Evolutionary conservation across 2,113 vertebrate genomes (phyloP), one percentile per base, ranked within the genome.

Genomic region (Tichodroma muraria): DNA sequence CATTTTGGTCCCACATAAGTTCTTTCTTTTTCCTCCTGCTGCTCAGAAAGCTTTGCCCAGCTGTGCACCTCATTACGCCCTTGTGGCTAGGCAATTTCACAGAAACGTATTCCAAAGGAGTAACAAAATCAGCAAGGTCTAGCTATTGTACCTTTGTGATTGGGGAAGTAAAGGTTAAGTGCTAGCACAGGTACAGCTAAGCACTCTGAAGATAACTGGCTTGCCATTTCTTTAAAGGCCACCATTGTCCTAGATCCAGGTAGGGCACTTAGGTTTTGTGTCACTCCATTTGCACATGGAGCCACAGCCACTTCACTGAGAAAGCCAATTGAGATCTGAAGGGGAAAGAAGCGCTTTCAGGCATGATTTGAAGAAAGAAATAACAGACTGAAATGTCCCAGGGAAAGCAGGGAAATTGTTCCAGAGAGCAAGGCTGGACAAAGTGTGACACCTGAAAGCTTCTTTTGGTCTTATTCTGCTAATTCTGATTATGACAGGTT

Each of bases 1-100:
- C 64, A 83, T 70, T 96, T 85, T 70, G 49, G 66, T 76, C 70
- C 63, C 4, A 4, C 37, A 10, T 61, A 69, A 14, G 63, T 66
- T 95, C 61, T 47, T 71, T 72, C 54, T 72, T 72, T 88, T 69
- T 52, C 59, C 66, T 79, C 85, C 64, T 71, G 63, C 72, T 94
- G 91, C 72, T 96, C 89, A 71, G 84, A 93, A 96, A 83, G 85
- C 82, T 92, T 65, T 88, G 72, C 69, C 77, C 72, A 93, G 91
- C 80, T 92, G 90, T 60, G 71, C 65, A 80, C 94, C 84, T 96
- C 80, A 69, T 90, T 91, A 94, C 15, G 25, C 83, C 87, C 73
- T 93, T 92, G 94, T 93, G 59, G 90, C 86, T 52, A 28, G 68
- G 87, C 78, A 96, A 97, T 97, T 97, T 97, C 96, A 95, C 78